Evolutionary conservation across 2,888 invertebrate genomes (phyloP).

Genomic region (Hirudinaria manillensis): DNA sequence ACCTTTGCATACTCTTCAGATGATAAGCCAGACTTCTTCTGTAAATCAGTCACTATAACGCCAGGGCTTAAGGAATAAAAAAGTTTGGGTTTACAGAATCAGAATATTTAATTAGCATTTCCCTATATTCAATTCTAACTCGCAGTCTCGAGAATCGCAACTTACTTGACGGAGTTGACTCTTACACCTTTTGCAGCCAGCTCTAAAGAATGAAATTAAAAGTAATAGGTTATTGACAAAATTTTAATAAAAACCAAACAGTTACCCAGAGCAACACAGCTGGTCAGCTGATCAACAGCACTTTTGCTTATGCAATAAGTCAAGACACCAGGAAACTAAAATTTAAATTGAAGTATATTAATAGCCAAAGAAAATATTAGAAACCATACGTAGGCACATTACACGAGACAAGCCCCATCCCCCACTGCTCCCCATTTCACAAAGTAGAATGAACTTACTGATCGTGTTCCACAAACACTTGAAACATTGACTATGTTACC

Average conservation of each 20-base stretch:
- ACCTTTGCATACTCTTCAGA: slow-evolving; percentile 58
- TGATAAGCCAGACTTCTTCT: slow-evolving; percentile 76
- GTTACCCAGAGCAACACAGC: slow-evolving; percentile 70
- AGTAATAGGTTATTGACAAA: too few relatives aligned
- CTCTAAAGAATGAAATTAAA: slow-evolving; percentile 42
- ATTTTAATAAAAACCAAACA: neutral
- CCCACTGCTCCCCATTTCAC: too few relatives aligned
- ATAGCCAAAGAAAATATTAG: too few relatives aligned
- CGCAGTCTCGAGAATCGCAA: too few relatives aligned
- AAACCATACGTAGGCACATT: too few relatives aligned
- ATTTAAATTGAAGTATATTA: too few relatives aligned
- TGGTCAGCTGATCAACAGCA: slow-evolving; percentile 87
- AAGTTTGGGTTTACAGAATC: too few relatives aligned
- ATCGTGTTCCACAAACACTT: slow-evolving; percentile 81
- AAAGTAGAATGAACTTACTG: slow-evolving; percentile 54
- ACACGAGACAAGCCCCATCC: too few relatives aligned
- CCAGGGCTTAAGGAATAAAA: slow-evolving; percentile 64
- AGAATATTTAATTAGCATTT: too few relatives aligned
- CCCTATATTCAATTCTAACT: too few relatives aligned
- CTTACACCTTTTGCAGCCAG: slow-evolving; percentile 62
- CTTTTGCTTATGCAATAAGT: slow-evolving; percentile 86
- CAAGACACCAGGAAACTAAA: slow-evolving; percentile 72
- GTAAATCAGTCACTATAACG: slow-evolving; percentile 82
- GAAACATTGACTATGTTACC: slow-evolving; percentile 75
- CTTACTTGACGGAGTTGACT: slow-evolving; percentile 76